Conservation (phyloP, 2,888 invertebrate species). For the Ditylenchus weischeri region DNA sequence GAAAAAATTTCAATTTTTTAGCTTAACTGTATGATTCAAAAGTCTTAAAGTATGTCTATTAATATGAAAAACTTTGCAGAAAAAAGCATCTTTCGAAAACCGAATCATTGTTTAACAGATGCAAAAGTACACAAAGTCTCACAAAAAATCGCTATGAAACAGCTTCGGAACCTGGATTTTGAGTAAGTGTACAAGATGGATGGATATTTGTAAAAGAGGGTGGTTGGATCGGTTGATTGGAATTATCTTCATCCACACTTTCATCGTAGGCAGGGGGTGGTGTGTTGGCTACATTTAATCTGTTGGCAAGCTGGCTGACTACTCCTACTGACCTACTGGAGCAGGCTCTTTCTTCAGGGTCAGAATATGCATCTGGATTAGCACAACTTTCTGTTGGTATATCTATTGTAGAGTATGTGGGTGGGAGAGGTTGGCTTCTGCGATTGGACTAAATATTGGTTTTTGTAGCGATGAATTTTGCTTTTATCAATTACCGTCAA, state of each 20-base stretch:
- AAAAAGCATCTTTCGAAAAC: no score
- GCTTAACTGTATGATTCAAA: no score
- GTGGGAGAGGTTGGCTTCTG: not conserved
- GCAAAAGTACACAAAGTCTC: no score
- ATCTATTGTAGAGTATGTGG: conserved; percentile 6
- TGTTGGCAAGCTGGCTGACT: not conserved
- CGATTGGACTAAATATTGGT: no score
- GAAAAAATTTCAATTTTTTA: no score
- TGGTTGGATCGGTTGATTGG: not conserved
- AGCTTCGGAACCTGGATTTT: not conserved
- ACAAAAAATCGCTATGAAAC: no score
- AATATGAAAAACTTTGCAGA: no score
- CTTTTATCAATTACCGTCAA: not conserved
- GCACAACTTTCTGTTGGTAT: conserved; percentile 1
- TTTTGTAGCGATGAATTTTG: no score
- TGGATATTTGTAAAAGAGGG: not conserved
- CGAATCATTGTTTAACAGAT: no score
- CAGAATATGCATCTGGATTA: not conserved
- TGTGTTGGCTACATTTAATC: not conserved
- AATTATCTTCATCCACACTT: no score
- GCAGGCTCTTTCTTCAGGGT: not conserved
- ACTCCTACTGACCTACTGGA: not conserved
- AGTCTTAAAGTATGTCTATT: no score
- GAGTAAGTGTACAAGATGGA: not conserved
- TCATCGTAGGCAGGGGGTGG: conserved; percentile 15